These are phyloP conservation scores for Microplitis mediator DNA, from an alignment of 1,140 invertebrate species.

Conservation along the genomic window DNA sequence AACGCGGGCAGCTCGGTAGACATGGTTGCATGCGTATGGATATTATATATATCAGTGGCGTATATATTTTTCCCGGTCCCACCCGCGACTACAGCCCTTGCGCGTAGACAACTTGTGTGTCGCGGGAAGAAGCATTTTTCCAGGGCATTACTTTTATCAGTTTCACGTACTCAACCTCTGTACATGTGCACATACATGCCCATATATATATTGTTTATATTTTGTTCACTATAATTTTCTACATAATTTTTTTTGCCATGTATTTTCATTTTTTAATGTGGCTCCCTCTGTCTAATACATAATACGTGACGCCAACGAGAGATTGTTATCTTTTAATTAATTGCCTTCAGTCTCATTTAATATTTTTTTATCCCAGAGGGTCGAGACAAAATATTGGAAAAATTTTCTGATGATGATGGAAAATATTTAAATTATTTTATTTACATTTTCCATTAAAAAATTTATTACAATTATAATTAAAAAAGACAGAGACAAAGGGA, in stretches of 20 bases:
- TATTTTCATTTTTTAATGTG: conserved; percentile 9
- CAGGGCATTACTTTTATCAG: conserved; percentile 31
- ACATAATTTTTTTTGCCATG: background rate
- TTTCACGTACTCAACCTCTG: conserved; percentile 13
- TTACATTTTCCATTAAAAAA: too few relatives aligned
- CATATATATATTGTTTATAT: background rate
- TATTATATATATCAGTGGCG: conserved; percentile 8
- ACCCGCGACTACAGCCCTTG: background rate
- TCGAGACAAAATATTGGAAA: conserved; percentile 17
- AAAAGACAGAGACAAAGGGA: too few relatives aligned
- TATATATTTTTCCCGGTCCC: background rate
- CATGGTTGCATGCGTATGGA: background rate
- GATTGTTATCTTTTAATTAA: conserved; percentile 34
- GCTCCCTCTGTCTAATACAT: conserved; percentile 22
- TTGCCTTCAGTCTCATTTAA: conserved; percentile 6
- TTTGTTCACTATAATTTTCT: background rate
- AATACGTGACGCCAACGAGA: conserved; percentile 25
- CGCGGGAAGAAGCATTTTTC: conserved; percentile 33
- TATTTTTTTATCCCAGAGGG: background rate
- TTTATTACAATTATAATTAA: too few relatives aligned
- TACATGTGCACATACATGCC: conserved; percentile 4
- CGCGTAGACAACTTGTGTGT: background rate
- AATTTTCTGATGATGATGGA: background rate
- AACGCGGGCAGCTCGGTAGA: background rate
- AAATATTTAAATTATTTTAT: background rate